A percentile compares a stretch with the other conserved stretches of the same genome.
These are phyloP conservation scores for Epinephelus moara DNA, from an alignment of 2,113 vertebrate species.

Conservation along the genomic window DNA sequence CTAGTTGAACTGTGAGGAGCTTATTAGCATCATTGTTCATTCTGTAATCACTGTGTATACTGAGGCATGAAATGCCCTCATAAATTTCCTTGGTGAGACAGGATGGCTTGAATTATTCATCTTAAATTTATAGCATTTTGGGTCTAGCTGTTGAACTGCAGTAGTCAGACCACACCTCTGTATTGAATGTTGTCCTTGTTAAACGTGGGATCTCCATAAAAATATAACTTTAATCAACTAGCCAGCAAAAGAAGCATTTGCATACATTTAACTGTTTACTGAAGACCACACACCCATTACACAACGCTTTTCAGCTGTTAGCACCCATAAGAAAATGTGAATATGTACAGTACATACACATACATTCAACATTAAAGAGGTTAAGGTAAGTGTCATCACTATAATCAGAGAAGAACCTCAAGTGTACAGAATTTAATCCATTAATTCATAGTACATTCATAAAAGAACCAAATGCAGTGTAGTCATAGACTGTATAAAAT, in stretches of 20 bases:
- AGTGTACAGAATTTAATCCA: too few species aligned
- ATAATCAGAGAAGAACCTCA: not conserved
- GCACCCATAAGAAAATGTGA: not conserved
- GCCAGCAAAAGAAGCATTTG: not conserved
- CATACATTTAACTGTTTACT: not conserved
- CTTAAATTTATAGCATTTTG: not conserved
- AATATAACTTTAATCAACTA: too few species aligned
- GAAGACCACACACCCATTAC: not conserved
- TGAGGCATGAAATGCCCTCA: not conserved
- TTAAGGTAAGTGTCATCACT: not conserved
- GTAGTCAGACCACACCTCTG: not conserved
- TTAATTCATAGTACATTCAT: too few species aligned
- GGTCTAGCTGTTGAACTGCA: not conserved
- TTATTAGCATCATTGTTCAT: not conserved
- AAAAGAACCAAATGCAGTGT: too few species aligned
- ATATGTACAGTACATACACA: not conserved
- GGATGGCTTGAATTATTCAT: not conserved
- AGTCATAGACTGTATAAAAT: too few species aligned
- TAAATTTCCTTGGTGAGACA: not conserved
- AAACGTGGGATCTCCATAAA: not conserved
- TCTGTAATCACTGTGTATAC: not conserved
- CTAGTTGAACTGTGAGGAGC: not conserved
- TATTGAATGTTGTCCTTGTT: not conserved
- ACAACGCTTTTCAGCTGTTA: too few species aligned
- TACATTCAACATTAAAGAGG: not conserved